Conservation (phyloP, 2,888 invertebrate species). For the Caenorhabditis japonica region DNA sequence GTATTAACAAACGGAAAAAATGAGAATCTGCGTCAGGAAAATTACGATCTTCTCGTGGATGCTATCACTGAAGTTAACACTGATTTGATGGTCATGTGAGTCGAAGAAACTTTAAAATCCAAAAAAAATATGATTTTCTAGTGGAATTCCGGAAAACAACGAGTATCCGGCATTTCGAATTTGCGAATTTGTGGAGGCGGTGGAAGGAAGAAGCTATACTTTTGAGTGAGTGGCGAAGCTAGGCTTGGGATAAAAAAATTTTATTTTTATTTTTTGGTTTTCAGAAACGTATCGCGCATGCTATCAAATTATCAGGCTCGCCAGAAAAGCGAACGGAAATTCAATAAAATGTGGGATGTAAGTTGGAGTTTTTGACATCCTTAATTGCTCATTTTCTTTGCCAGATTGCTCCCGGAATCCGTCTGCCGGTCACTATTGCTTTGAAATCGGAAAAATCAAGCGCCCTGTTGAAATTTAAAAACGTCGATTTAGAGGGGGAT, state of each 20-base stretch:
- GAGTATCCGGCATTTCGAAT: constrained; percentile 15
- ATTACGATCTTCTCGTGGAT: constrained; percentile 16
- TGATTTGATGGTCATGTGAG: constrained; percentile 29
- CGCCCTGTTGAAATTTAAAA: constrained; percentile 47
- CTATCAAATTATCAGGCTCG: constrained; percentile 24
- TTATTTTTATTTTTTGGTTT: not conserved
- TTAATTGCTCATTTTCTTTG: not conserved
- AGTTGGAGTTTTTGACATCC: not conserved
- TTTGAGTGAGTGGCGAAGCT: too few relatives aligned
- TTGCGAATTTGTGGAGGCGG: not conserved
- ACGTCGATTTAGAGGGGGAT: constrained; percentile 18
- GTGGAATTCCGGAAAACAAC: constrained; percentile 19
- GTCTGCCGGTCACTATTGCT: constrained; percentile 45
- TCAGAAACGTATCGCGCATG: constrained; percentile 11
- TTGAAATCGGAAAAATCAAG: constrained; percentile 43
- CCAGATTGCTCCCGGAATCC: constrained; percentile 50
- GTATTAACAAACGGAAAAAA: constrained; percentile 25
- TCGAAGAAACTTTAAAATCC: not conserved
- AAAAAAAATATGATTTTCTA: not conserved
- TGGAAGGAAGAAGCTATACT: constrained; percentile 20
- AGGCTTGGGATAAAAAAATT: not conserved
- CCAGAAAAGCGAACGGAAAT: constrained; percentile 17
- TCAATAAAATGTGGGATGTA: constrained; percentile 39
- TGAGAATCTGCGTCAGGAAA: constrained; percentile 23
- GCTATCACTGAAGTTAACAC: constrained; percentile 1